Percentiles rank a stretch among this genome's conserved stretches.
These are phyloP conservation scores for Macroglossus sobrinus DNA, from an alignment of 2,113 vertebrate genomes.

Conservation along the genomic window DNA sequence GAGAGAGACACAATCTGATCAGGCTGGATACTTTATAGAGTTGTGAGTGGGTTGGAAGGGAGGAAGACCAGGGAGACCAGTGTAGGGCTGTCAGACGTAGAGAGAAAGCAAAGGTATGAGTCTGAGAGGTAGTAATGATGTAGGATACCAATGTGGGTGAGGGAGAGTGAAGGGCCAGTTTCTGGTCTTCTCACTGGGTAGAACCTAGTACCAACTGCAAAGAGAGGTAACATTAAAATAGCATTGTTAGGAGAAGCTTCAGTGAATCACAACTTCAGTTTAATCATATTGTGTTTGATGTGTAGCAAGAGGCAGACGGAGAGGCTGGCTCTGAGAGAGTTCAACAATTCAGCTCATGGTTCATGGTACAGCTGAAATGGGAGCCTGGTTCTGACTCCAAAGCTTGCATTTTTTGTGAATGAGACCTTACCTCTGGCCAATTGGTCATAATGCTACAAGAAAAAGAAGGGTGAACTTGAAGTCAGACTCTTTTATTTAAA, in stretches of 20 bases:
- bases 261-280: too few species aligned
- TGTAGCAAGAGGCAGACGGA: neutral
- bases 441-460: neutral
- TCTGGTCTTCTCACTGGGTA: neutral
- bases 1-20: neutral
- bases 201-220: neutral
- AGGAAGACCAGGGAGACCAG: neutral
- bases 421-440: neutral
- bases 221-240: neutral
- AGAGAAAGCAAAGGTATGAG: neutral
- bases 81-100: too few species aligned
- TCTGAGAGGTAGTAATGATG: neutral
- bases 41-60: neutral
- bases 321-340: neutral
- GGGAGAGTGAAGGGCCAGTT: too few species aligned
- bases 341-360: neutral
- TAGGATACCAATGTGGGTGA: accelerated
- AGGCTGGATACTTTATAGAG: neutral
- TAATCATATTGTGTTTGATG: neutral
- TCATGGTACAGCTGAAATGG: accelerated
- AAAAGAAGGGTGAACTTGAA: neutral
- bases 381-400: neutral
- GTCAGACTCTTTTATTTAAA: neutral
- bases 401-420: neutral
- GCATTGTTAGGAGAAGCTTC: neutral